Evolutionary conservation across 2,888 invertebrate species (phyloP).

Genomic region (Capitulum mitella): DNA sequence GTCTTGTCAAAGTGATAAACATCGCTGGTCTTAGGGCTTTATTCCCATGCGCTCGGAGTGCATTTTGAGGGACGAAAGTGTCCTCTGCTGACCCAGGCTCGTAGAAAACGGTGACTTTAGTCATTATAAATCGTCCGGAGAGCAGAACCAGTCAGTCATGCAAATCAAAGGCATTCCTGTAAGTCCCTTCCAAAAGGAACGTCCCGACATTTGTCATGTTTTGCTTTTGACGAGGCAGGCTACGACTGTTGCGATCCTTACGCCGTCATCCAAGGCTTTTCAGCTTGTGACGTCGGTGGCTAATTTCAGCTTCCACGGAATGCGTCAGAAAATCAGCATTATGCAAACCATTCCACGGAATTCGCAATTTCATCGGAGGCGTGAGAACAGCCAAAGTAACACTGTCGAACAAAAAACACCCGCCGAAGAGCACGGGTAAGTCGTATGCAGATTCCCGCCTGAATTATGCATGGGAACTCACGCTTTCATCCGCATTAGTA

Average conservation of each 20-base stretch:
- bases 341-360: too few species aligned
- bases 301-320: too few species aligned
- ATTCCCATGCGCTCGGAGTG: neutral
- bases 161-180: neutral
- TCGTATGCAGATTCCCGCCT: neutral
- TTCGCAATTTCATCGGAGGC: too few species aligned
- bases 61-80: neutral
- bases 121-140: neutral
- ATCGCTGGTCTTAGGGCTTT: neutral
- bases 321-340: too few species aligned
- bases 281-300: too few species aligned
- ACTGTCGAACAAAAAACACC: neutral
- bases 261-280: too few species aligned
- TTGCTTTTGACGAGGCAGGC: too few species aligned
- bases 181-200: neutral
- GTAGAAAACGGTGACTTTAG: neutral
- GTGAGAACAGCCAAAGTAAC: neutral
- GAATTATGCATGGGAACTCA: constrained; percentile 3
- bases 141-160: neutral
- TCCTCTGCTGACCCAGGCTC: neutral
- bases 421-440: neutral
- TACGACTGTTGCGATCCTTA: too few species aligned
- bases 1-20: neutral
- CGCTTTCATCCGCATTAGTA: neutral
- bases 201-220: neutral